Base-by-base conservation (phyloP, 1,140 invertebrate species). In the Temnothorax curvispinosus region DNA sequence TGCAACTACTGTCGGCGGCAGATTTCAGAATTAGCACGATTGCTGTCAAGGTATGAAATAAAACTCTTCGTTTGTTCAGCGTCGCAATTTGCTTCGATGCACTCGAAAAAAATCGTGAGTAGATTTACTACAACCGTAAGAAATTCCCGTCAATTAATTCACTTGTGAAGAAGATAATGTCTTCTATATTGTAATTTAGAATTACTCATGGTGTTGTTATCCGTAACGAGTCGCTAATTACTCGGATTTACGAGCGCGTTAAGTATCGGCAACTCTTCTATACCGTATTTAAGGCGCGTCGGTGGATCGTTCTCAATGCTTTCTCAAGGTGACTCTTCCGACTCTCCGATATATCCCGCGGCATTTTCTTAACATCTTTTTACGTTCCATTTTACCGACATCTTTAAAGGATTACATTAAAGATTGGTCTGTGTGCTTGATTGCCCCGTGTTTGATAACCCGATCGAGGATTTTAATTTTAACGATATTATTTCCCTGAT, bases 241-340 rank as follows among this genome's bases (percentile, higher is more conserved):
- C 87, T 67, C 80, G 87, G 90, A 92, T 92, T 93, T 91, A 93
- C 88, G 91, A 93, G 86, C 89, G 67, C 76, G 50, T 90, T 90
- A 78, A 90, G 76, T 88, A 91, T 91, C 81, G 54, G 60, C 69
- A 91, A 60, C 56, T 92, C 56, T 60, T 58, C 65, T 72, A 54
- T 81, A 71, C 60, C 69, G 72, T 58, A 62, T 89, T 76, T 56
- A 38, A 80, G 11, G 44, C 86, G 82, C 62, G 67, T 75, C 65
- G 65, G 67, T 64, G 64, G 35, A 81, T 81, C 52, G 52, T 85
- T 88, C 64, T 71, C 62, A 32, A 32, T 76, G 75, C 27, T 56
- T 47, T 74, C 56, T 89, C 91, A 90, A 90, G 89, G 86, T 77
- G 87, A 90, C 56, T 38, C 72, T 52, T 41, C 41, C 67, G 88